Evolutionary conservation across 1,140 invertebrate genomes (phyloP), one percentile per base, ranked within the genome.

Genomic region (Calosoma granatense): DNA sequence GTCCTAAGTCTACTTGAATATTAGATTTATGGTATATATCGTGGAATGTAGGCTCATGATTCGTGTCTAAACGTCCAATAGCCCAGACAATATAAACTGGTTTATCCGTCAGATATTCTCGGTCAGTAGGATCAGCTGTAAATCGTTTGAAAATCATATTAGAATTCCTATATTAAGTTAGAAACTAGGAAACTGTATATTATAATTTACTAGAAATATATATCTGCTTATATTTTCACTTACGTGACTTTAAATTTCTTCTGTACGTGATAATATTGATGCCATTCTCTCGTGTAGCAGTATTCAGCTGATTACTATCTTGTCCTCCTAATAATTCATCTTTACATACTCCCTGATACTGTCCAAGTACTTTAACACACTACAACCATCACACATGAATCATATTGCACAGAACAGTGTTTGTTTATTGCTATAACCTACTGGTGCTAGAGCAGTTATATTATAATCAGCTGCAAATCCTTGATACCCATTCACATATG

Each of bases 291-390:
- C 85, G 76, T 1, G 71, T 67, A 12, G 84, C 82, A 1, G 82
- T 85, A 60, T 83, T 82, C 39, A 90, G 64, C 72, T 91, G 88
- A 70, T 88, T 86, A 66, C 79, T 87, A 63, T 92, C 87, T 56
- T 81, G 71, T 0, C 87, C 88, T 22, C 88, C 89, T 1, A 92
- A 77, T 2, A 82, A 64, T 56, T 82, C 81, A 69, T 94, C 92
- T 63, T 81, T 83, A 64, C 92, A 94, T 0, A 94, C 90, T 20
- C 91, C 91, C 70, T 83, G 88, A 65, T 90, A 89, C 59, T 83
- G 83, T 0, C 88, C 90, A 41, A 93, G 74, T 47, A 92, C 86
- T 72, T 89, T 88, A 9, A 88, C 85, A 71, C 91, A 94, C 83
- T 88, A 65, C 51, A 72, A 71, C n/a, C n/a, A n/a, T n/a, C n/a